Conservation (phyloP, 2,113 vertebrate species). For the Chloroceryle aenea region DNA sequence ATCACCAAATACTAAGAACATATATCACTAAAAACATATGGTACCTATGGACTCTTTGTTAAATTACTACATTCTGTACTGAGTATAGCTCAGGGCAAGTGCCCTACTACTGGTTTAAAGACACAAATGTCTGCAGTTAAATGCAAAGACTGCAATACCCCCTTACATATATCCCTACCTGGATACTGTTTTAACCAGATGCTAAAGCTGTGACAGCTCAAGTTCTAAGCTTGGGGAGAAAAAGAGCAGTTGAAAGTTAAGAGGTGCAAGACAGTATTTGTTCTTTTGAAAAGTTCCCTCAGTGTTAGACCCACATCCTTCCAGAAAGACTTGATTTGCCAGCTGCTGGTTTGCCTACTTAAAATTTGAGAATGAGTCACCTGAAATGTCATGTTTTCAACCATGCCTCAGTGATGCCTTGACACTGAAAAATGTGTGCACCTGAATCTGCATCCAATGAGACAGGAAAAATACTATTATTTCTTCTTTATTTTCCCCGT, state of each 20-base stretch:
- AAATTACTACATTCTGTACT: not conserved
- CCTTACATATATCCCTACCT: not conserved
- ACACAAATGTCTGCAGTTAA: not conserved
- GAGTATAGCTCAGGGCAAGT: not conserved
- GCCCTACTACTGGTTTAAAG: not conserved
- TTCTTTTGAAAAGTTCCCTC: not conserved
- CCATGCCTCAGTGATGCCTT: not conserved
- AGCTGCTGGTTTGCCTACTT: not conserved
- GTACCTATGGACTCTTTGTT: not conserved
- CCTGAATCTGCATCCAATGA: not conserved
- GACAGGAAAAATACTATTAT: not conserved
- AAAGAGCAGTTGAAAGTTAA: not conserved
- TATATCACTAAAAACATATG: not conserved
- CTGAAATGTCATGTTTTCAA: not conserved
- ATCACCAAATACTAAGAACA: not conserved
- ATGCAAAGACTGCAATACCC: not conserved
- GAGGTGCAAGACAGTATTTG: not conserved
- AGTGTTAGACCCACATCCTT: not conserved
- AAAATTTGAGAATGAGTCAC: not conserved
- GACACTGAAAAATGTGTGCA: not conserved
- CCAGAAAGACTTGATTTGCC: not conserved
- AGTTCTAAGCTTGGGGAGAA: not conserved
- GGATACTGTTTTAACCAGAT: not conserved
- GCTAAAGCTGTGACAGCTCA: not conserved
- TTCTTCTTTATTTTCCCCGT: not conserved